Evolutionary conservation across 2,888 invertebrate species (phyloP), one percentile per base, ranked within the genome.

Genomic region (Onchidella celtica): DNA sequence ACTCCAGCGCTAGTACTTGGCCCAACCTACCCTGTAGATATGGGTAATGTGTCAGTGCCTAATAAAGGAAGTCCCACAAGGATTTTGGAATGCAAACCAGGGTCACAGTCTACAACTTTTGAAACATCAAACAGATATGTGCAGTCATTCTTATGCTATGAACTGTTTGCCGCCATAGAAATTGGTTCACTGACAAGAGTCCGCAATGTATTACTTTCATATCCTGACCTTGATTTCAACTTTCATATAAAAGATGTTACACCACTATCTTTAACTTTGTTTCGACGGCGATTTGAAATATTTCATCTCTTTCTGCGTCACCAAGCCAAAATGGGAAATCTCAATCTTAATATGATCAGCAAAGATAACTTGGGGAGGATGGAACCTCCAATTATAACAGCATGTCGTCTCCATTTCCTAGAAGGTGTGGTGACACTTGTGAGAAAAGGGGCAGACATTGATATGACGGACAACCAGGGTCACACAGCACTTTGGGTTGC

Each of bases 371-470:
- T 90, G 4, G 91, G 90, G 74, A 85, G 93, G 9, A 84, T 91
- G 38, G 93, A 93, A 81, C 91, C 93, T 14, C 93, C 93, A 1
- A 85, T 93, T 14, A 91, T 93, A 65, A 91, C 92, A 55, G 93
- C 93, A 11, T 92, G 93, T 81, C 90, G 93, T 38, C 89, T 93
- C 83, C 92, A 92, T 84, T 90, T 91, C 82, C 83, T 86, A 70
- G 89, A 89, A 80, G 92, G 91, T n/a, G 92, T 92, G 32, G 84
- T 88, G 27, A 85, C 89, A 24, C 87, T 93, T 27, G 83, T 93
- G 4, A 86, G 88, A 77, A 85, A 87, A 83, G 90, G 91, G 63
- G 92, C 92, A 34, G 91, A 93, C 79, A 88, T 91, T 68, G 91
- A 92, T 84, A 87, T 87, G 59, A 86, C 85, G 38, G 92, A 92